Percentiles rank a stretch among this genome's conserved stretches.
phyloP scores from a whole-genome alignment of 2,888 invertebrate genomes.

The Barypeithes pellucidus region DNA sequence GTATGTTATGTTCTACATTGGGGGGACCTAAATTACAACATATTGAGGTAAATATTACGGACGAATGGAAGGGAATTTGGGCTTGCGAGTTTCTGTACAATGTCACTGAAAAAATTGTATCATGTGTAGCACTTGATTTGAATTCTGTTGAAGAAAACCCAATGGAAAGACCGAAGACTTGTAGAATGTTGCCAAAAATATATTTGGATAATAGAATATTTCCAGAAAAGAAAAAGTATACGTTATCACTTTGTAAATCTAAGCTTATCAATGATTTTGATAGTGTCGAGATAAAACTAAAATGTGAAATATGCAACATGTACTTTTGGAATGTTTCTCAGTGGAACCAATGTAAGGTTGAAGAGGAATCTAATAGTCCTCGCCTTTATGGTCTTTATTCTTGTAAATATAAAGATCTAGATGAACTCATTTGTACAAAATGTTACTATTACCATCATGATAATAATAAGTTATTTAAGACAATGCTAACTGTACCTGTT shows the following conservation, averaged over 20 bases:
- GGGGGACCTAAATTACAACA: background rate
- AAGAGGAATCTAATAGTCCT: too few relatives aligned
- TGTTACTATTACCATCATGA: background rate
- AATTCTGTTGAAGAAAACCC: background rate
- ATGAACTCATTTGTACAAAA: background rate
- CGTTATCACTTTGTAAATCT: slow-evolving; percentile 13
- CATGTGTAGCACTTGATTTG: background rate
- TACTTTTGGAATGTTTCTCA: slow-evolving; percentile 12
- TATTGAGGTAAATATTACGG: background rate
- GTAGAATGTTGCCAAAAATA: slow-evolving; percentile 1
- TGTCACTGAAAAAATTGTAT: background rate
- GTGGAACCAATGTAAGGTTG: background rate
- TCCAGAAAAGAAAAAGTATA: background rate
- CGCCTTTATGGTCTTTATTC: background rate
- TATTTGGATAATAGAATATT: slow-evolving; percentile 1
- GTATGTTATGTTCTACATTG: background rate
- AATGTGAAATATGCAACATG: slow-evolving; percentile 1
- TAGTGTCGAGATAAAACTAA: background rate
- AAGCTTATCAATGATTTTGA: slow-evolving; percentile 3
- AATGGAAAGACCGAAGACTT: background rate
- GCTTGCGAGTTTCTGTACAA: background rate
- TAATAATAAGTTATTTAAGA: background rate
- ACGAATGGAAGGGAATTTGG: background rate
- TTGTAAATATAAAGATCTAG: background rate
- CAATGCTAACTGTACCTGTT: background rate